phyloP scores from a whole-genome alignment of 2,797 vertebrate species.

The Hippocampus kuda region DNA sequence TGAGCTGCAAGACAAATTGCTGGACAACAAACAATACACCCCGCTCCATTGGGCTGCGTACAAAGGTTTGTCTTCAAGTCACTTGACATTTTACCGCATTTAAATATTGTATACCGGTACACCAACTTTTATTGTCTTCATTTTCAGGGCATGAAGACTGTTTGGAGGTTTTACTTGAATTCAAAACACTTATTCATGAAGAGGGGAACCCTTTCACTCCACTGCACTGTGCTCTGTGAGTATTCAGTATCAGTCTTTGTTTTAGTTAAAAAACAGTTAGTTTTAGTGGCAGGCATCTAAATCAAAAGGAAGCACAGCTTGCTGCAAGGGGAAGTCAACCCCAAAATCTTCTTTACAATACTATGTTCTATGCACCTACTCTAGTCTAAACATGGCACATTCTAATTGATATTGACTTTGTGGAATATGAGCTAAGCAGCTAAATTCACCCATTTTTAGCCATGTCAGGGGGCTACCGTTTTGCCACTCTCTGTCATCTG shows the following conservation, averaged over 20 bases:
- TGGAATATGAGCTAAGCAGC: no score
- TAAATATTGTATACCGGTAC: background rate
- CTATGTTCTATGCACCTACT: no score
- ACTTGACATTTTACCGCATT: slow-evolving; percentile 1
- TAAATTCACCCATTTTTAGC: no score
- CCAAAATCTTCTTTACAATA: no score
- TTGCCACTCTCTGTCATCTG: no score
- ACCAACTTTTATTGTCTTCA: slow-evolving; percentile 10
- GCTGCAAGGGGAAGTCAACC: no score
- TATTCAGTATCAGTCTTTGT: slow-evolving; percentile 25
- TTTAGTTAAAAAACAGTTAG: background rate
- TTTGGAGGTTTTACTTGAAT: slow-evolving; percentile 99
- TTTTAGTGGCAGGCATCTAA: background rate
- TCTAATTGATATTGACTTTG: no score
- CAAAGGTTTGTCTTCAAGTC: slow-evolving; percentile 69
- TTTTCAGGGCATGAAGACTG: slow-evolving; percentile 91
- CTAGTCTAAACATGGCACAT: no score
- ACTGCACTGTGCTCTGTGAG: slow-evolving; percentile 99
- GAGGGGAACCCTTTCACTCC: slow-evolving; percentile 96
- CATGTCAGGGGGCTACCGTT: no score
- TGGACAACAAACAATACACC: slow-evolving; percentile 91
- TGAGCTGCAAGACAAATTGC: slow-evolving; percentile 82
- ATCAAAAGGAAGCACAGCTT: no score
- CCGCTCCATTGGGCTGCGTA: slow-evolving; percentile 97
- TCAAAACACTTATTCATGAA: slow-evolving; percentile 85